These are phyloP conservation scores for Oenanthe melanoleuca DNA, from an alignment of 2,113 vertebrate species.

Conservation along the genomic window DNA sequence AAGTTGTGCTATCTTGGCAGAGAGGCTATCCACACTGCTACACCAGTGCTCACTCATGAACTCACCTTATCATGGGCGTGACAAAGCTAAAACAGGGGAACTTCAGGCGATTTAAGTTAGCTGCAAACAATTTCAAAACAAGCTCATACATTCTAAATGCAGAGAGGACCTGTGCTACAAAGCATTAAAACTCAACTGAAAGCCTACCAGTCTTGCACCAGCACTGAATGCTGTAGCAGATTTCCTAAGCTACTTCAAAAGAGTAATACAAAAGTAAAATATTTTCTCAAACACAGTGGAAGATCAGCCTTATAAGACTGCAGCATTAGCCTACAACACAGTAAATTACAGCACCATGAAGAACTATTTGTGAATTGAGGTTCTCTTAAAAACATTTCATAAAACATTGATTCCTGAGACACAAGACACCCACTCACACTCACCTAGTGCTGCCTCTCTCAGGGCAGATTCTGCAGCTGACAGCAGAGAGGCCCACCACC, in stretches of 20 bases:
- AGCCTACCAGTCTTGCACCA: not conserved
- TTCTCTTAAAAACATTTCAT: not conserved
- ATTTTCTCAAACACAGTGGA: not conserved
- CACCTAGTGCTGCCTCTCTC: not conserved
- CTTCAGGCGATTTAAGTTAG: not conserved
- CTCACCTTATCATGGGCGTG: not conserved
- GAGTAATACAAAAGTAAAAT: not conserved
- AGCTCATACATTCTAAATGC: not conserved
- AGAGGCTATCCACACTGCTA: not conserved
- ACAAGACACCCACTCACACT: fast-evolving
- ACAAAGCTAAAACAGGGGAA: not conserved
- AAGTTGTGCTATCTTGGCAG: not conserved
- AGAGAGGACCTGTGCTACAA: not conserved
- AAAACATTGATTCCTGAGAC: not conserved
- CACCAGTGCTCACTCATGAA: fast-evolving
- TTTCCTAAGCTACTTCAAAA: not conserved
- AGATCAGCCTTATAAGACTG: not conserved
- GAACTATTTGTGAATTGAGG: not conserved
- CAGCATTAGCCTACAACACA: not conserved
- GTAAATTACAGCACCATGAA: not conserved
- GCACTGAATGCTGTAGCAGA: not conserved
- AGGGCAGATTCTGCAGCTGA: not conserved
- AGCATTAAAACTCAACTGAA: not conserved
- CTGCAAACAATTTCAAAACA: not conserved
- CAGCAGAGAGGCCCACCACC: not conserved